Evolutionary conservation across 1,140 invertebrate genomes (phyloP).

Genomic region (Drepana arcuata): DNA sequence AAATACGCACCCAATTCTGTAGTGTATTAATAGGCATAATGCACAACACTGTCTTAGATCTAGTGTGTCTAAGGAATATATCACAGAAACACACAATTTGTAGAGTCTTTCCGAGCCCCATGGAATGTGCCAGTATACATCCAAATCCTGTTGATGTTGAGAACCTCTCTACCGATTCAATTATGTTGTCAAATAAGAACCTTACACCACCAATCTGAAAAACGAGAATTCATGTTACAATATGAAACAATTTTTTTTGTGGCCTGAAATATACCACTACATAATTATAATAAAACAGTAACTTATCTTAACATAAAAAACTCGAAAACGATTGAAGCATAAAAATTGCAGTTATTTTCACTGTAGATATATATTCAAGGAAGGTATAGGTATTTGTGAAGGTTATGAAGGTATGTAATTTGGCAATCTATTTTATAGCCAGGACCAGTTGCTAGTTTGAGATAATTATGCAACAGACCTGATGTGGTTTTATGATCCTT

Average conservation of each 20-base stretch:
- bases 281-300: too few relatives aligned
- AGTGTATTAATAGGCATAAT: constrained; percentile 99
- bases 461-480: too few relatives aligned
- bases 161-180: constrained; percentile 91
- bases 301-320: too few relatives aligned
- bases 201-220: constrained; percentile 93
- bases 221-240: too few relatives aligned
- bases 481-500: constrained; percentile 95
- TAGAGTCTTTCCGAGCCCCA: constrained; percentile 99
- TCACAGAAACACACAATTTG: constrained; percentile 97
- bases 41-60: constrained; percentile 91
- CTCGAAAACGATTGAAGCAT: too few relatives aligned
- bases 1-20: constrained; percentile 89
- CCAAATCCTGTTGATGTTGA: constrained; percentile 95
- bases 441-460: too few relatives aligned
- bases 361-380: too few relatives aligned
- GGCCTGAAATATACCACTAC: neutral
- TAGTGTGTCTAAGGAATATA: constrained; percentile 93
- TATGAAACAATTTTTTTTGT: constrained; percentile 3
- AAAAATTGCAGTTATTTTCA: too few relatives aligned
- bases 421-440: too few relatives aligned
- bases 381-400: too few relatives aligned
- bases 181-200: constrained; percentile 97
- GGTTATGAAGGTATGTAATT: too few relatives aligned
- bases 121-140: constrained; percentile 98